Percentiles rank a stretch among this genome's conserved stretches.
Evolutionary conservation across 2,113 vertebrate genomes (phyloP).

Genomic region (Bubo blakistoni): DNA sequence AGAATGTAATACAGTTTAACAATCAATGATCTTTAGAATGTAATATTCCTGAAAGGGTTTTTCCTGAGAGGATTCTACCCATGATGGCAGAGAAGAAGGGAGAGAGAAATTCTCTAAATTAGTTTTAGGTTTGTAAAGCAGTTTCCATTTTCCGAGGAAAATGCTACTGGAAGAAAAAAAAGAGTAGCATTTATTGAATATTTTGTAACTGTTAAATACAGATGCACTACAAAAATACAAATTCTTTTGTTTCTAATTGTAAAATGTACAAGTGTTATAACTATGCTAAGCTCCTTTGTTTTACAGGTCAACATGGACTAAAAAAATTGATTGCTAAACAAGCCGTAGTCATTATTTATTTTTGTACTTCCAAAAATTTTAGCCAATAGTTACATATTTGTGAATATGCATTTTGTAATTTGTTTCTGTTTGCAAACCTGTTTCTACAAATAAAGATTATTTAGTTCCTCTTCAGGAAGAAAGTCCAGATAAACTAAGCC

Average conservation of each 20-base stretch:
- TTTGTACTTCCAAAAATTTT: background rate
- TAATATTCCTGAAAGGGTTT: slow-evolving; percentile 6
- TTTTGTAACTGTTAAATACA: background rate
- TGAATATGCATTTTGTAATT: background rate
- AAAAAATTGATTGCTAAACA: background rate
- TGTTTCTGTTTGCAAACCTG: background rate
- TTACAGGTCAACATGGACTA: background rate
- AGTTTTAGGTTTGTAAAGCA: background rate
- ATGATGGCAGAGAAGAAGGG: background rate
- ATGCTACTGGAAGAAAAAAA: background rate
- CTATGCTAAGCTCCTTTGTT: background rate
- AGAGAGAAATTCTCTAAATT: background rate
- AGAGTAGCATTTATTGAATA: background rate
- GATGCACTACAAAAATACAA: background rate
- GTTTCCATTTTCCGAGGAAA: background rate
- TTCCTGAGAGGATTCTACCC: background rate
- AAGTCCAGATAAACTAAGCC: background rate
- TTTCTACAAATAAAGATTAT: slow-evolving; percentile 3
- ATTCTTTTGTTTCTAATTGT: background rate
- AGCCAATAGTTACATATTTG: background rate
- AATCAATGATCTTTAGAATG: slow-evolving; percentile 33
- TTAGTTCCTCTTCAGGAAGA: background rate
- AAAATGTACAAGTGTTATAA: background rate
- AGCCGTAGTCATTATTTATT: slow-evolving; percentile 25
- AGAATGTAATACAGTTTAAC: slow-evolving; percentile 40